Percentiles rank a stretch among this genome's conserved stretches.
phyloP scores from a whole-genome alignment of 2,113 vertebrate species.

The Alaudala cheleensis region DNA sequence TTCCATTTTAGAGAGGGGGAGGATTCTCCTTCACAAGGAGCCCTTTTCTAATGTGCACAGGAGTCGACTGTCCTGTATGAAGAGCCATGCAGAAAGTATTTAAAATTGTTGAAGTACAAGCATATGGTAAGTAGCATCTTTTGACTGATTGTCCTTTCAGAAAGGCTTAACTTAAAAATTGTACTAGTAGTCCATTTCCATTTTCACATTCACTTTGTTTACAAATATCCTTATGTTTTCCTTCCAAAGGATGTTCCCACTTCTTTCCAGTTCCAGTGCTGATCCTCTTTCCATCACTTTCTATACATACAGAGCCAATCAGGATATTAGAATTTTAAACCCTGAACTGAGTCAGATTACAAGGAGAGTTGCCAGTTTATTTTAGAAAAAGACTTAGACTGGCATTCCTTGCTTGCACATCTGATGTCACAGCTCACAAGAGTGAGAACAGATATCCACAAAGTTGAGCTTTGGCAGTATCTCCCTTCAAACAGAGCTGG shows the following conservation, averaged over 20 bases:
- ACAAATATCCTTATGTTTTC: neutral
- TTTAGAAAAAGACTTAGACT: neutral
- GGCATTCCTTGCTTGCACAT: neutral
- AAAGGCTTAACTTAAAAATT: neutral
- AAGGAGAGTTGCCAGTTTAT: neutral
- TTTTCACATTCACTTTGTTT: neutral
- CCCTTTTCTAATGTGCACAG: neutral
- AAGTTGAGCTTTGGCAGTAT: constrained; percentile 4
- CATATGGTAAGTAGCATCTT: neutral
- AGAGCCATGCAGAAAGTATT: neutral
- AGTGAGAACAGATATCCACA: neutral
- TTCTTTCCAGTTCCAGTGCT: neutral
- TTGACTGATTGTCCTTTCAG: neutral
- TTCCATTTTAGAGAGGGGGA: neutral
- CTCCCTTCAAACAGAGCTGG: neutral
- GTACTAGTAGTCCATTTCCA: neutral
- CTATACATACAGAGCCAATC: neutral
- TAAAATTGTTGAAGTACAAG: neutral
- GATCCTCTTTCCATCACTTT: neutral
- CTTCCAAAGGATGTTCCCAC: neutral
- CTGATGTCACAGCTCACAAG: neutral
- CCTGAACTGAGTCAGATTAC: neutral
- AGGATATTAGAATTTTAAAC: neutral
- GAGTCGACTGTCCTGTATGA: neutral
- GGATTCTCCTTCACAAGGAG: neutral